Evolutionary conservation across 2,797 vertebrate genomes (phyloP), one percentile per base, ranked within the genome.

Genomic region (Myotis pilosus): DNA sequence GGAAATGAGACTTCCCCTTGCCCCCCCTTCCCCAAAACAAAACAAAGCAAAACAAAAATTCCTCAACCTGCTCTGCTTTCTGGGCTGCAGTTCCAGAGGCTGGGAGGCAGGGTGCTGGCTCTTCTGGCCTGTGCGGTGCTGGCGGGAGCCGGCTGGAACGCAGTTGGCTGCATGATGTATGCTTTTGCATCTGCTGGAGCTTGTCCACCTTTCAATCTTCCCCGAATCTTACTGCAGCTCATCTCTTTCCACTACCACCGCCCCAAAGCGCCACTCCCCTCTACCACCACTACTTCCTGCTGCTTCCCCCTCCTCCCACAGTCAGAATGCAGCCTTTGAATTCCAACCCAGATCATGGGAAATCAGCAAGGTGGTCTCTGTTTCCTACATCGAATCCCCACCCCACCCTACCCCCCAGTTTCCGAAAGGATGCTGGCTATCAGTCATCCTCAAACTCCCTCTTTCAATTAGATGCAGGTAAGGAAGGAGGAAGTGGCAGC

Each of bases 211-310:
- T 82, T 82, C 47, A 23, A 0, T 82, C 87, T 66, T 93, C 76
- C 78, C 74, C 51, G 83, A 81, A 74, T 86, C 91, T 94, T 78
- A 60, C 95, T 88, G 85, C 93, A n/a, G 94, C 82, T 95, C 79
- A 7, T 88, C 79, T 80, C 92, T 87, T 84, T 72, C 88, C 76
- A 75, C 60, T 68, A 85, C 87, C 72, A 38, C 75, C n/a, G 5
- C 41, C 85, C 81, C n/a, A 44, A 89, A 68, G 53, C 30, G 38
- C 68, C 64, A 47, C 81, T 49, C 41, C 30, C 16, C 41, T 3
- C 53, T 2, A 2, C 64, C 17, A 36, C 20, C 49, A 25, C 51
- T 6, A 8, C 41, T 68, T 66, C 83, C 66, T 6, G 12, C 72
- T 22, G 60, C 60, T 49, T 47, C 22, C 68, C 51, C 55, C 44